phyloP scores from a whole-genome alignment of 2,797 vertebrate genomes.

The Sus cebifrons region DNA sequence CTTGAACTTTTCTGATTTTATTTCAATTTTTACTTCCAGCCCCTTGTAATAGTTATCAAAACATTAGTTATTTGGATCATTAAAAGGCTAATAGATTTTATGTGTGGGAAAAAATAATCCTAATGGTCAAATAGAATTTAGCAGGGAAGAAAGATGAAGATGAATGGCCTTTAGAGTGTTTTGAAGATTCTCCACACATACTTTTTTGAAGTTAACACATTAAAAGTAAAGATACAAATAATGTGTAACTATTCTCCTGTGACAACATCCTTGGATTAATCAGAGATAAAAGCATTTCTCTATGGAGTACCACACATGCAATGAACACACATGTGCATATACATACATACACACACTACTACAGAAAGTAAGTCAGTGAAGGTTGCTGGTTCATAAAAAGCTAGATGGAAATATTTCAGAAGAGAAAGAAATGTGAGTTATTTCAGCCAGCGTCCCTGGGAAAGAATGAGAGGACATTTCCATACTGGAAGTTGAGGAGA shows the following conservation, averaged over 20 bases:
- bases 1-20: neutral
- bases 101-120: neutral
- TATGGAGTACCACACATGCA: neutral
- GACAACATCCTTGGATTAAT: neutral
- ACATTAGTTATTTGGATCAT: neutral
- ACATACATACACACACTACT: neutral
- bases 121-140: conserved; percentile 44
- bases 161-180: neutral
- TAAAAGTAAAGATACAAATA: neutral
- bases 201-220: neutral
- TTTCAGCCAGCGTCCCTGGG: neutral
- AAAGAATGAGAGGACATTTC: neutral
- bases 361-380: neutral
- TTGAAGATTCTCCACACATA: neutral
- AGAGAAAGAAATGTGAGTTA: neutral
- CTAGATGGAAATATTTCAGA: neutral
- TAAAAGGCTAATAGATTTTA: conserved; percentile 19
- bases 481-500: neutral
- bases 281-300: neutral
- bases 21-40: neutral
- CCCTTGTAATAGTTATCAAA: neutral
- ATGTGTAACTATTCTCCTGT: neutral
- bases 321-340: neutral
- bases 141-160: neutral
- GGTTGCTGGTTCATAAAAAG: neutral